Base-by-base conservation (phyloP, 2,113 vertebrate species). In the Scophthalmus maximus region DNA sequence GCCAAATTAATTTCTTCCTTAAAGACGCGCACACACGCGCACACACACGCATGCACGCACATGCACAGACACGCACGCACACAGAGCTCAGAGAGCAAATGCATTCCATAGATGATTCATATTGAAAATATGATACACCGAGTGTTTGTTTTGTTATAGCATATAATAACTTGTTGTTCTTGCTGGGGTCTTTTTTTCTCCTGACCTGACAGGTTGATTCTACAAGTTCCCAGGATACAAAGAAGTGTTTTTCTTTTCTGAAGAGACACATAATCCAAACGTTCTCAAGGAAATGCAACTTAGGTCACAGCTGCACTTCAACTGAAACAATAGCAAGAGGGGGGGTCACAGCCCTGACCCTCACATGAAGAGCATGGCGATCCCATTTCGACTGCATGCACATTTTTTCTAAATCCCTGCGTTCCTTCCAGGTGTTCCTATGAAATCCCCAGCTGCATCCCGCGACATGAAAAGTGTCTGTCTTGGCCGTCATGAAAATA, bases 1-100 rank as follows among this genome's bases (percentile, higher is more conserved):
- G 87, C 85, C 80, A 91, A 90, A 91, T 92, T 84, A 89, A 91
- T 91, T 89, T 87, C 83, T 90, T 92, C 87, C 90, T 91, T 81
- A 87, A 89, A 91, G 85, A 88, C 75, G 72, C 72, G 76, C 65
- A 51, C 50, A 47, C 17, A 47, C 44, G 23, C 55, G 29, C 47
- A n/a, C 55, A 27, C 30, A 9, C 49, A n/a, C n/a, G n/a, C n/a
- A 88, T 73, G 72, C 72, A 78, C 65, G 49, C 50, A 47, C 17
- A 47, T 32, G 23, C 55, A 36, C 47, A n/a, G 49, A 27, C 30
- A 9, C 49, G n/a, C n/a, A n/a, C n/a, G n/a, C 46, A 42, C 5
- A 46, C 42, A 46, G 12, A 15, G 52, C 52, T 61, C 17, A 25
- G 64, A 61, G 30, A 73, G 64, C 66, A 77, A 73, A 82, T 15